Evolutionary conservation across 2,888 invertebrate genomes (phyloP), one percentile per base, ranked within the genome.

Genomic region (Epiblema foenella): DNA sequence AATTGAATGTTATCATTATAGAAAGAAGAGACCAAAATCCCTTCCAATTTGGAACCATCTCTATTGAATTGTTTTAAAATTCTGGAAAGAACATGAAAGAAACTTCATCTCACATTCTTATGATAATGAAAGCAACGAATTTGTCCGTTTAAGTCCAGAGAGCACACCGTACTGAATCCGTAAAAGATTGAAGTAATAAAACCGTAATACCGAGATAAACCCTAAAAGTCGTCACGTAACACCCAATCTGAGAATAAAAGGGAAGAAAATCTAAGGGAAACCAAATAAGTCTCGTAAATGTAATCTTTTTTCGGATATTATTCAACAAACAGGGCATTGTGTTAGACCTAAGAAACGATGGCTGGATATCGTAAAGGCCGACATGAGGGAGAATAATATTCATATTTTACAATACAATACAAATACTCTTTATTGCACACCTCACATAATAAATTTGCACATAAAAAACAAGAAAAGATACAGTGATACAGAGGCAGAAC

Each of bases 101-200:
- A 56, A n/a, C 3, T 29, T n/a, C 15, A 46, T 15, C 12, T 37
- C 5, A 29, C 33, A 18, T 62, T 62, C 15, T 51, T 8, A 29
- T 49, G 1, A 17, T 11, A 62, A 46, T 29, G 17, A 29, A 62
- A 62, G 18, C 51, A 18, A 18, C 17, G 49, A 62, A 62, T 63
- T 51, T 18, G 12, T 52, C 18, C 15, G 5, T 18, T 52, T 37
- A 64, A 37, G 9, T 10, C 10, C 37, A 20, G 33, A 49, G 15
- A 33, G 18, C 39, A 2, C 58, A 62, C 60, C 29, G 33, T 33
- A 18, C 17, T 9, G 37, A 64, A 64, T 20, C 63, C 63, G 18
- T 20, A 52, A 52, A 12, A 64, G 39, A 52, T 52, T 52, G 63
- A 64, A 64, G 52, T 37, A 52, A n/a, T 64, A 64, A 64, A 52